A percentile compares a stretch with the other conserved stretches of the same genome.
These are phyloP conservation scores for Hemistola chrysoprasaria DNA, from an alignment of 2,888 invertebrate genomes.

Conservation along the genomic window DNA sequence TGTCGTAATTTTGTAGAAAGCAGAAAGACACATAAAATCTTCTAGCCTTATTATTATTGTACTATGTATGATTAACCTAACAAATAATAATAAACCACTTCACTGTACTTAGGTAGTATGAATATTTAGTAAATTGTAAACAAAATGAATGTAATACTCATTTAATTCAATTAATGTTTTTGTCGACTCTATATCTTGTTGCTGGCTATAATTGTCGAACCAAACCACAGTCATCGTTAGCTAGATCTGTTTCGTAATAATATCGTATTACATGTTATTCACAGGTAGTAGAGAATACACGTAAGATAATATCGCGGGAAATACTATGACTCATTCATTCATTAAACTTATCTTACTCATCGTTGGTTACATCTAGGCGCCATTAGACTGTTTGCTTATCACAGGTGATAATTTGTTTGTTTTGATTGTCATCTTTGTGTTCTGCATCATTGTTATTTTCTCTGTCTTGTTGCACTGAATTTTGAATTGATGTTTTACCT, in stretches of 20 bases:
- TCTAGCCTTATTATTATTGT: too few relatives aligned
- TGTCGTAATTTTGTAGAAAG: too few relatives aligned
- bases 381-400: conserved; percentile 26
- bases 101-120: too few relatives aligned
- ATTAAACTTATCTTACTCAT: conserved; percentile 40
- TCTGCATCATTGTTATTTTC: too few relatives aligned
- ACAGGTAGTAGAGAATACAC: conserved; percentile 33
- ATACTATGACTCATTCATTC: conserved; percentile 47
- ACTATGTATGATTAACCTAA: too few relatives aligned
- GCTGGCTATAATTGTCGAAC: neutral
- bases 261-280: conserved; percentile 12
- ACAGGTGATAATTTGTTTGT: conserved; percentile 35
- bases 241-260: conserved; percentile 14
- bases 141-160: too few relatives aligned
- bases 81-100: too few relatives aligned
- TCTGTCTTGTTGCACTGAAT: neutral
- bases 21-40: too few relatives aligned
- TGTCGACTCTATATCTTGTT: too few relatives aligned
- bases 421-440: conserved; percentile 28
- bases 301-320: conserved; percentile 39
- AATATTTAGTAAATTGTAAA: too few relatives aligned
- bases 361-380: conserved; percentile 16
- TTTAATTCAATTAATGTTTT: too few relatives aligned
- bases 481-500: too few relatives aligned
- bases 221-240: conserved; percentile 4